A percentile compares a stretch with the other conserved stretches of the same genome.
Conservation (phyloP, 2,797 vertebrate species). For the Cyclura pinguis region DNA sequence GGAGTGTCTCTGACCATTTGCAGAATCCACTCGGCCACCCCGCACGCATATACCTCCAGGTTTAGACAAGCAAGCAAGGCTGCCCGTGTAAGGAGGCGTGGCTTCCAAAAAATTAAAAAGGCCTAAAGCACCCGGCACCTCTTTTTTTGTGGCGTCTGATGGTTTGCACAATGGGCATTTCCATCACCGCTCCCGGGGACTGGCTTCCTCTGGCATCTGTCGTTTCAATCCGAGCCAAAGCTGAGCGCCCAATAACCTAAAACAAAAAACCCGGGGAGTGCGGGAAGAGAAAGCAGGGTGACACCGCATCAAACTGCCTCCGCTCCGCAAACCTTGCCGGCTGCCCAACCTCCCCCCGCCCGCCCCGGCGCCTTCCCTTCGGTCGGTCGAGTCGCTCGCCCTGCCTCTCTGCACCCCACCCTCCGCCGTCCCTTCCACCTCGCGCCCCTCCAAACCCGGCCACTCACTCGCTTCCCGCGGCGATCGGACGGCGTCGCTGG, state of each 20-base stretch:
- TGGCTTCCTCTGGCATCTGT: too few species aligned
- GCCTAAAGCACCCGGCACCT: not conserved
- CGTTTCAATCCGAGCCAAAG: not conserved
- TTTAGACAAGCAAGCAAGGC: not conserved
- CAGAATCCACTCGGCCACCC: not conserved
- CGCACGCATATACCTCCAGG: not conserved
- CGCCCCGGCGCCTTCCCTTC: too few species aligned
- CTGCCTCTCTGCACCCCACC: not conserved
- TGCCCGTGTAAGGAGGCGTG: not conserved
- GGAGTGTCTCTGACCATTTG: not conserved
- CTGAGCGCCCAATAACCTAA: too few species aligned
- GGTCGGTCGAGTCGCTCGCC: not conserved
- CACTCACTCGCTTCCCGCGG: too few species aligned
- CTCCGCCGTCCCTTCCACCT: too few species aligned
- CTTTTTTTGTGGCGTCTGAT: not conserved
- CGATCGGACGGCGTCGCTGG: not conserved
- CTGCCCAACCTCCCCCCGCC: not conserved
- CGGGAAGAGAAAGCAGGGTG: not conserved
- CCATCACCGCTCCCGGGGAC: too few species aligned
- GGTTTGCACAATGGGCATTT: not conserved
- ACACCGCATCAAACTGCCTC: not conserved
- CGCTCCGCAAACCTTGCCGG: not conserved
- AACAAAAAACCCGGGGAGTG: too few species aligned
- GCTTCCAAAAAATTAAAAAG: not conserved
- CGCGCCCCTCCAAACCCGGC: too few species aligned